Base-by-base conservation (phyloP, 2,888 invertebrate species). In the Diarsia rubi region DNA sequence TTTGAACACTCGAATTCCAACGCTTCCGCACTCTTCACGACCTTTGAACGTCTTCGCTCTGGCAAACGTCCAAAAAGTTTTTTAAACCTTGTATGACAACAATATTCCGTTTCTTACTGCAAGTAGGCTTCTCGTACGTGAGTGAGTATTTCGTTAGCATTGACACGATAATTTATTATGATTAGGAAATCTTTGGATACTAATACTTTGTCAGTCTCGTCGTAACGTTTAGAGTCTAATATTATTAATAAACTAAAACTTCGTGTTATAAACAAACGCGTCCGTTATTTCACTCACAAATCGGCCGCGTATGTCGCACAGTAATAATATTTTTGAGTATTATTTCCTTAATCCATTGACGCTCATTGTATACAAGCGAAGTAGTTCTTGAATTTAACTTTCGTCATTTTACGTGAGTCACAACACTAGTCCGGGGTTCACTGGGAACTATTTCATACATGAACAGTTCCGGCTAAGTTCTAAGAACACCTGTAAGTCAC, bases 401-500 rank as follows among this genome's bases (percentile, higher is more conserved):
- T 96, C 95, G 96, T 94, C 96, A 96, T 96, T 95, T 95, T 96
- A 93, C 89, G 92, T 96, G 96, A 96, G 89, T 96, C 96, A 96
- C 88, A 74, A 62, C 75, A 83, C 94, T 84, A 90, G 80, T 86
- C 81, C 86, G 89, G 85, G 82, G 83, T 87, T 84, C 85, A 88
- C 83, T 88, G 87, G 88, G 90, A 89, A 90, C 90, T 90, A 89
- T 89, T 88, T 86, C 87, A 92, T 89, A 90, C 93, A 94, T 94
- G 81, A 83, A 87, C 86, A 89, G 90, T 92, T 93, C 93, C 90
- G 91, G 90, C 78, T 83, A 79, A 83, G 75, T 90, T 90, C 90
- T 81, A 74, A 88, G 90, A 90, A 90, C 85, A 87, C 75, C 84
- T 86, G 86, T 86, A 83, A 82, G 77, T 81, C 78, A 77, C 78